Base-by-base conservation (phyloP, 2,113 vertebrate genomes). In the Alosa alosa region DNA sequence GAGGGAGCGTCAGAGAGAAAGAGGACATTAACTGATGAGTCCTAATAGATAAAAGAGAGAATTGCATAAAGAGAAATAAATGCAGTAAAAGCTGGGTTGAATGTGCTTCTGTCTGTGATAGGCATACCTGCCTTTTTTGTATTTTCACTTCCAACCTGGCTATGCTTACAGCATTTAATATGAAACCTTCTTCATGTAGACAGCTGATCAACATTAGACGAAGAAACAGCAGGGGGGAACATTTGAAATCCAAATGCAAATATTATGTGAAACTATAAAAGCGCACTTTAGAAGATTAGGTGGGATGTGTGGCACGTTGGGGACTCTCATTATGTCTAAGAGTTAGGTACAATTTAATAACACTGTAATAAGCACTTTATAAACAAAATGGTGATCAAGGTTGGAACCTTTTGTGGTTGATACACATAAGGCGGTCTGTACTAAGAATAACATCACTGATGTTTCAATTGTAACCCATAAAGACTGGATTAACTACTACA, bases 1-100 rank as follows among this genome's bases (percentile, higher is more conserved):
- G 36, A n/a, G 2, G 36, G 75, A 46, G 75, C n/a, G 47, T 44
- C 31, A 25, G n/a, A 6, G 39, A 17, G n/a, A 55, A 2, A 52
- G 45, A 5, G 25, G 49, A 85, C 31, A 81, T 36, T 81, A 81
- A 47, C 47, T 75, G 82, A 83, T 44, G 82, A 81, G 64, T 4
- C 49, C 47, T 55, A 44, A 83, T 46, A 83, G 82, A 81, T 78
- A 31, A 78, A 78, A 78, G 31, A 3, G 36, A 78, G 31, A 78
- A 78, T 39, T 36, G 72, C 31, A 78, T 78, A 39, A 41, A 78
- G 3, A 39, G 72, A 78, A 36, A 78, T 78, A 72, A 72, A 72
- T 3, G 25, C n/a, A 0, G 64, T 72, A 72, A 72, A 72, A 72
- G n/a, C 64, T 72, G 31, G 31, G 10, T 78, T 78, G 72, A 39